phyloP scores from a whole-genome alignment of 2,113 vertebrate genomes.

The Columba janthina region DNA sequence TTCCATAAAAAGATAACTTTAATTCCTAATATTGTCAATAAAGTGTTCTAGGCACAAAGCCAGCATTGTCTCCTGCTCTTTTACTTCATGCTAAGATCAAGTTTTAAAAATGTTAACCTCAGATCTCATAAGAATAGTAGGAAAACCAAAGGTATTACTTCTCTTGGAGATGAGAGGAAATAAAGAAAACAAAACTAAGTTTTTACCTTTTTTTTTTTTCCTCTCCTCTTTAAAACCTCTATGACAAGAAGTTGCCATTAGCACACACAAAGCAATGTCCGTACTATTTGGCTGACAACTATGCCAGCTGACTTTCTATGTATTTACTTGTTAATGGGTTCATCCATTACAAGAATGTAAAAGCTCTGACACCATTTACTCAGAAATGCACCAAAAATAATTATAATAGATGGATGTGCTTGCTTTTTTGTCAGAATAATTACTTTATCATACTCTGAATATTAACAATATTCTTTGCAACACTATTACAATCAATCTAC shows the following conservation, averaged over 20 bases:
- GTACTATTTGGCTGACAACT: not conserved
- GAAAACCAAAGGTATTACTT: not conserved
- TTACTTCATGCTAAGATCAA: not conserved
- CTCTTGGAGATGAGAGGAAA: not conserved
- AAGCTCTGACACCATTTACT: not conserved
- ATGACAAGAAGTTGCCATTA: not conserved
- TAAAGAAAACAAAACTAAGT: not conserved
- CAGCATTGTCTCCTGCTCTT: not conserved
- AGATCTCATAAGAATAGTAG: not conserved
- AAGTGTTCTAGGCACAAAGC: not conserved
- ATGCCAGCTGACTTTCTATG: accelerated
- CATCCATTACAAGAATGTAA: not conserved
- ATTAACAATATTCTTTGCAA: not conserved
- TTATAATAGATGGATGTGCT: too few species aligned
- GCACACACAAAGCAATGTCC: not conserved
- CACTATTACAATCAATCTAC: not conserved
- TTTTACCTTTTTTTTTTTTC: too few species aligned
- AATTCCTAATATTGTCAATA: not conserved
- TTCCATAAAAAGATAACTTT: not conserved
- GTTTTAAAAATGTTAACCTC: not conserved
- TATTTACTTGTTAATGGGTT: not conserved
- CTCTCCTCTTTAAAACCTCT: not conserved
- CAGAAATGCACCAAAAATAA: not conserved
- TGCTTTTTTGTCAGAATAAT: not conserved
- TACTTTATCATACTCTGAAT: not conserved